Percentiles rank a stretch among this genome's conserved stretches.
Evolutionary conservation across 1,140 invertebrate genomes (phyloP).

Genomic region (Stenopsyche tienmushanensis): DNA sequence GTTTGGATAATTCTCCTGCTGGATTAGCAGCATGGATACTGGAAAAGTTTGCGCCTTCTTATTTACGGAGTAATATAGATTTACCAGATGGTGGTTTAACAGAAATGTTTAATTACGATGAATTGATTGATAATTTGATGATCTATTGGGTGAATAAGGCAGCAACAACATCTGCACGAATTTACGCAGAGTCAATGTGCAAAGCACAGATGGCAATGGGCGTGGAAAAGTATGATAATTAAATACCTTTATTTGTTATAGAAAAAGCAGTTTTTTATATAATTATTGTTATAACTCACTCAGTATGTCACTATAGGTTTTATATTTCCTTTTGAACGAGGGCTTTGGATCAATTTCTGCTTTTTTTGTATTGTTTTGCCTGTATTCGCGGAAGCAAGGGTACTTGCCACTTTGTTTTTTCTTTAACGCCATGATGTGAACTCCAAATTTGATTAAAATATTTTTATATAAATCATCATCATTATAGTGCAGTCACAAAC

Average conservation of each 20-base stretch:
- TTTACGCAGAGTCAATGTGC: constrained; percentile 58
- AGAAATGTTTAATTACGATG: constrained; percentile 64
- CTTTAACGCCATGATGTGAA: too few relatives aligned
- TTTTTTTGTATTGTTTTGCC: too few relatives aligned
- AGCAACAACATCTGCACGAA: constrained; percentile 73
- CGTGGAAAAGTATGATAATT: background rate
- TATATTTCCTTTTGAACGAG: too few relatives aligned
- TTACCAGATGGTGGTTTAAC: constrained; percentile 72
- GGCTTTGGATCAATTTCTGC: too few relatives aligned
- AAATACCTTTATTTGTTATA: background rate
- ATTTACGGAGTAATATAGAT: constrained; percentile 57
- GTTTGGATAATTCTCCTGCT: constrained; percentile 63
- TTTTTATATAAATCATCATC: too few relatives aligned
- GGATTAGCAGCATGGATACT: constrained; percentile 78
- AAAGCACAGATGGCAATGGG: constrained; percentile 43
- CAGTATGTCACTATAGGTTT: background rate
- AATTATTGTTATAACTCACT: background rate
- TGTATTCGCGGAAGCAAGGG: too few relatives aligned
- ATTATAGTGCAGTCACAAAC: too few relatives aligned
- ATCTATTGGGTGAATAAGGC: constrained; percentile 80
- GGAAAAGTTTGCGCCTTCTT: constrained; percentile 80
- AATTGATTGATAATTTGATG: constrained; percentile 86
- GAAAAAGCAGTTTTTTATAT: background rate
- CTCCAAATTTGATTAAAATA: too few relatives aligned
- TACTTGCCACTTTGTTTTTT: too few relatives aligned